A percentile compares a stretch with the other conserved stretches of the same genome.
phyloP scores from a whole-genome alignment of 2,888 invertebrate genomes.

The Formica aserva region DNA sequence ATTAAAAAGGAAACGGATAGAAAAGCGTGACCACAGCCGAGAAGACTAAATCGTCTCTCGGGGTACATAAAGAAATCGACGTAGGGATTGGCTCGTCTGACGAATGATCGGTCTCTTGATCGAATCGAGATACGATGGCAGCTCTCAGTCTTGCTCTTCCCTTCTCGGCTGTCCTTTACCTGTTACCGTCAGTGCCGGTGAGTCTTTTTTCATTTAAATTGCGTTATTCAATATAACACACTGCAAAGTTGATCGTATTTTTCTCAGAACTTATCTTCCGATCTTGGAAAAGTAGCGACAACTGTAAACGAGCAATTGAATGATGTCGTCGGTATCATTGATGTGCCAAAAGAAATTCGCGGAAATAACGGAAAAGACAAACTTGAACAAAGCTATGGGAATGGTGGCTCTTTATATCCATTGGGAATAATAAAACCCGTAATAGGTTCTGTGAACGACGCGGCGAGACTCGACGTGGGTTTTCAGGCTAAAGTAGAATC shows the following conservation, averaged over 20 bases:
- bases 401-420: not conserved
- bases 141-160: conserved; percentile 21
- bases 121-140: conserved; percentile 28
- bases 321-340: not conserved
- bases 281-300: conserved; percentile 9
- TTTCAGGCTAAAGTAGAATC: conserved; percentile 20
- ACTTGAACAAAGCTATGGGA: not conserved
- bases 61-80: conserved; percentile 39
- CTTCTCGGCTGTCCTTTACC: not conserved
- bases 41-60: conserved; percentile 6
- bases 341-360: not conserved
- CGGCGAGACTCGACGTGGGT: conserved; percentile 12
- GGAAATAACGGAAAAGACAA: not conserved
- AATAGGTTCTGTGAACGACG: not conserved
- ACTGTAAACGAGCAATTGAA: conserved; percentile 4
- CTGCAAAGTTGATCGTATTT: not conserved
- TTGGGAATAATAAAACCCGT: not conserved
- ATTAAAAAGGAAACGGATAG: conserved; percentile 32
- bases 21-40: conserved; percentile 15
- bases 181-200: conserved; percentile 4
- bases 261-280: not conserved
- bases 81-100: conserved; percentile 12
- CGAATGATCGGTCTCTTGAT: conserved; percentile 25
- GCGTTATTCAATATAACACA: not conserved
- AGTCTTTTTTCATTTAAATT: not conserved